Evolutionary conservation across 1,140 invertebrate genomes (phyloP).

Genomic region (Temnothorax curvispinosus): DNA sequence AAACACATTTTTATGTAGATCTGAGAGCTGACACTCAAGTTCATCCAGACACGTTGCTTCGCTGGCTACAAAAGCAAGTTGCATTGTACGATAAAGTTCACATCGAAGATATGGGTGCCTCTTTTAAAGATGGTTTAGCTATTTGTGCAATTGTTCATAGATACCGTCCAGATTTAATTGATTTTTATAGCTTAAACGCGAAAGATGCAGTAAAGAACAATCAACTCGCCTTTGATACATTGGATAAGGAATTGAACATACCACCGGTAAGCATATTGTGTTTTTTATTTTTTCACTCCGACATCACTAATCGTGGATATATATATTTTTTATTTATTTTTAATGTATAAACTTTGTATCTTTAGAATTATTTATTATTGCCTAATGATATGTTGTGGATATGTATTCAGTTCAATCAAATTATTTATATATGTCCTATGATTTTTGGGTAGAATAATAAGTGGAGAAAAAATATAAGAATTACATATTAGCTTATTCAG

Average conservation of each 20-base stretch:
- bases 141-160: constrained; percentile 94
- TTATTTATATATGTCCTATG: neutral
- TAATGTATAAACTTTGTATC: neutral
- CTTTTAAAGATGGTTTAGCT: constrained; percentile 92
- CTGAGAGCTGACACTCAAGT: constrained; percentile 87
- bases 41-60: constrained; percentile 90
- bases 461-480: neutral
- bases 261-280: constrained; percentile 87
- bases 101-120: constrained; percentile 89
- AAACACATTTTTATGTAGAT: constrained; percentile 46
- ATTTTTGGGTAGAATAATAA: neutral
- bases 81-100: constrained; percentile 88
- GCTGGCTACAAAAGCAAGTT: constrained; percentile 92
- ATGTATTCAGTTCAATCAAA: neutral
- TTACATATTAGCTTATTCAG: neutral
- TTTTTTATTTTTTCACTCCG: neutral
- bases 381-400: neutral
- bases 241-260: constrained; percentile 92
- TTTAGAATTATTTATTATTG: neutral
- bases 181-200: constrained; percentile 89
- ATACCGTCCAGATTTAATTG: constrained; percentile 95
- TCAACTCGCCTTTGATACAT: constrained; percentile 93
- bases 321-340: neutral
- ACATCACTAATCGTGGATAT: neutral
- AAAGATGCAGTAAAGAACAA: constrained; percentile 90